These are phyloP conservation scores for Caenorhabditis briggsae DNA, from an alignment of 1,140 invertebrate species.

Conservation along the genomic window DNA sequence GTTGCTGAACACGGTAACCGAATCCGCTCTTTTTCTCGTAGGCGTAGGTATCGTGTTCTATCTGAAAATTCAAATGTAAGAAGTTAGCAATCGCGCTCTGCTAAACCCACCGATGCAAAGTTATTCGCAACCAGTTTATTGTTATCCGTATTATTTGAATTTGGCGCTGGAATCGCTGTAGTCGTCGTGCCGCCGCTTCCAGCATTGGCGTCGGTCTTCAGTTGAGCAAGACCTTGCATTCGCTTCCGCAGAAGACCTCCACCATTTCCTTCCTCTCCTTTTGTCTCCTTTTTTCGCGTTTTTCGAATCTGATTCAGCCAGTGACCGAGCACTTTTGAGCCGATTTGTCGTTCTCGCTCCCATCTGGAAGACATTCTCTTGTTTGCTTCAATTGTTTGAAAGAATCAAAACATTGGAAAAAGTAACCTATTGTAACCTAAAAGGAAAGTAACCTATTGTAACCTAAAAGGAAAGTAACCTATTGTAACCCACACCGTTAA, in stretches of 20 bases:
- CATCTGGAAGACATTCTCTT: constrained; percentile 67
- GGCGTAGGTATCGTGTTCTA: constrained; percentile 56
- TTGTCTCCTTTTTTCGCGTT: constrained; percentile 70
- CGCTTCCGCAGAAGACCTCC: constrained; percentile 1
- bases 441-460: too few relatives aligned
- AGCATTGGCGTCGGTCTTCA: constrained; percentile 45
- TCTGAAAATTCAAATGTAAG: too few relatives aligned
- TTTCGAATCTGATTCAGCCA: constrained; percentile 78
- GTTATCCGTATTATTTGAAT: constrained; percentile 32
- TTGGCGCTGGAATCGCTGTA: constrained; percentile 42
- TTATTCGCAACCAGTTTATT: constrained; percentile 31
- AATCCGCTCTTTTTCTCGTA: constrained; percentile 62
- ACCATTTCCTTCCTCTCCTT: constrained; percentile 52
- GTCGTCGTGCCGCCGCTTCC: not conserved
- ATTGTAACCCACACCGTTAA: too few relatives aligned
- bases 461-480: too few relatives aligned
- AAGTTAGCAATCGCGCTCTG: too few relatives aligned
- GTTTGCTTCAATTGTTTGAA: not conserved
- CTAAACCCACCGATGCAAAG: constrained; percentile 18
- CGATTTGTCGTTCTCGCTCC: constrained; percentile 77
- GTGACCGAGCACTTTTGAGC: constrained; percentile 76
- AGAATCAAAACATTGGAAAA: too few relatives aligned
- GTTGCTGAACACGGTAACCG: constrained; percentile 19
- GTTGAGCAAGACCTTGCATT: constrained; percentile 5
- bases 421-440: too few relatives aligned